Base-by-base conservation (phyloP, 2,888 invertebrate species). In the Cryptus viduatorius region DNA sequence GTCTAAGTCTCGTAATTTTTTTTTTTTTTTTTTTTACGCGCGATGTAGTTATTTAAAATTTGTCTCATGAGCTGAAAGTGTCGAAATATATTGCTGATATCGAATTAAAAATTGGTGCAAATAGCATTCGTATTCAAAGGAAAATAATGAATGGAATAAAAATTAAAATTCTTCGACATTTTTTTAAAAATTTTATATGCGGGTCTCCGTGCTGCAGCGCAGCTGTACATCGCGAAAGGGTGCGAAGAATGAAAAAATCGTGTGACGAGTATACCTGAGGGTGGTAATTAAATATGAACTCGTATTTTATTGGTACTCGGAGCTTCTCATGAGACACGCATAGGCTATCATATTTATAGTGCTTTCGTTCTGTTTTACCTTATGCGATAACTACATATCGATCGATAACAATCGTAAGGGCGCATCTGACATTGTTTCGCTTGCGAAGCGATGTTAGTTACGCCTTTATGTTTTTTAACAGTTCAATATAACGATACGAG, bases 201-300 rank as follows among this genome's bases (percentile, higher is more conserved):
- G 24, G 24, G 2, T 1, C 24, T 24, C 24, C 24, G 24, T 1
- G 24, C 24, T 24, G 24, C 24, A 24, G 24, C 24, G 24, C 24
- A 24, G 24, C 24, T 24, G 24, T 24, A 24, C 24, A 24, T 24
- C 24, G 24, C 24, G 24, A 24, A 42, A 37, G 56, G 14, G 19
- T 44, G 72, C 16, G 37, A 56, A 10, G 5, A 4, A 59, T 48
- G 46, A 8, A 61, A 61, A 31, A 2, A 44, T 19, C 16, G 14
- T 10, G 19, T 19, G 4, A 29, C 19, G 44, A 8, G 16, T 14
- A 24, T 12, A 44, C 31, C 37, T 16, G 59, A 48, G 67, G 44
- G 12, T 50, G 73, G 61, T 78, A 79, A 82, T 73, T 68, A 79
- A 79, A 82, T 68, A 78, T 68, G 61, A 72, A 53, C 50, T 46